Base-by-base conservation (phyloP, 2,888 invertebrate species). In the Polylopha cassiicola region DNA sequence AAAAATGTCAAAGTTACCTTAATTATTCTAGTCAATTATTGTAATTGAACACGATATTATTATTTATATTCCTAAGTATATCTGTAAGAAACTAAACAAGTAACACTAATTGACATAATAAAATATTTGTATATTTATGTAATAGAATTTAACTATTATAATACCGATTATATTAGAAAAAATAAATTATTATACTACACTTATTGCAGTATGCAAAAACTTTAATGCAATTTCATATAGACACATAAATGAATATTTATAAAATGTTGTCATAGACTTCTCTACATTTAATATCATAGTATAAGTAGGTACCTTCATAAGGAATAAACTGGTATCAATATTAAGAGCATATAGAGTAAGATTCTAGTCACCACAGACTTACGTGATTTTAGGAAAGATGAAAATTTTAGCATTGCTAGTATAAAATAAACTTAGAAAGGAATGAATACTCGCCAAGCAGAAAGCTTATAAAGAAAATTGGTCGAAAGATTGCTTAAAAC, bases 1-100 rank as follows among this genome's bases (percentile, higher is more conserved):
- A 43, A 27, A 51, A 51, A 49, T 49, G 47, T 46, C 45, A 53
- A 46, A 54, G 52, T 48, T 56, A 56, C 53, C 57, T 58, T 66
- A 50, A 61, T 63, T 67, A 65, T 69, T 72, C 73, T 81, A 81
- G 81, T 82, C 81, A 82, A 82, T 82, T 81, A 81, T 65, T 55
- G 46, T 68, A 61, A 61, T 60, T 64, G 53, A 58, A 59, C 61
- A 48, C 58, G 53, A 45, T 46, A 41, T 51, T 47, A 46, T 38
- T 39, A 46, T 48, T 36, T 30, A 41, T 30, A 36, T 41, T 41
- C 26, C n/a, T n/a, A n/a, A n/a, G 34, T 41, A 36, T 41, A 29
- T 20, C 10, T 22, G 17, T 28, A 28, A 38, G 10, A 20, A 29
- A 20, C 8, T 29, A 32, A 8, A 29, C 29, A 29, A 34, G 18